Evolutionary conservation across 37 sponge, comb jelly and placozoan genomes (phyloP).

Genomic region (Cladorhizidae sp.): DNA sequence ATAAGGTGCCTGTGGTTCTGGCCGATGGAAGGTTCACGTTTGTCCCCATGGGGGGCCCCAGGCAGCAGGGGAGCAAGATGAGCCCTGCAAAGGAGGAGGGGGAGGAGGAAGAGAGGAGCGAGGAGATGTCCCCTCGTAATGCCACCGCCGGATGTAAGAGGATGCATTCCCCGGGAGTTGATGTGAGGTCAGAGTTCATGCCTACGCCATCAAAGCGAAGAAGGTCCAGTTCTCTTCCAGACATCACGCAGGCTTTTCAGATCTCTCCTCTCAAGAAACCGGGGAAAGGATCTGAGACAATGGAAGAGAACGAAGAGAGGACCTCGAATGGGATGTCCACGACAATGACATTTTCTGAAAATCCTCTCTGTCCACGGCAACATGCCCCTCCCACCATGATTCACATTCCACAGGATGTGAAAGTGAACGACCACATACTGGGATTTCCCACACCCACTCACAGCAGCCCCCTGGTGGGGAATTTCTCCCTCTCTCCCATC

Average conservation of each 20-base stretch:
- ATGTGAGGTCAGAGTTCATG: background rate
- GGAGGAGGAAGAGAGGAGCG: background rate
- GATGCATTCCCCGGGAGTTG: slow-evolving; percentile 10
- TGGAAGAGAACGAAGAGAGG: background rate
- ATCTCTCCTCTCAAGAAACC: background rate
- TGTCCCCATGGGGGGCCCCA: background rate
- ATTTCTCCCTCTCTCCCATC: slow-evolving; percentile 18
- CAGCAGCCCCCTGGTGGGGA: slow-evolving; percentile 14
- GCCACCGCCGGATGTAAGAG: slow-evolving; percentile 5
- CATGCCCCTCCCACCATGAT: slow-evolving; percentile 44
- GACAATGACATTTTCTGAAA: background rate
- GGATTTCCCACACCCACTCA: slow-evolving; percentile 48
- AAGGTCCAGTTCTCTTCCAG: slow-evolving; percentile 63
- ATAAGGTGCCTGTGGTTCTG: slow-evolving; percentile 9
- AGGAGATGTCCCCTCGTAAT: background rate
- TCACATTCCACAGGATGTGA: slow-evolving; percentile 44
- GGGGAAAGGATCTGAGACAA: background rate
- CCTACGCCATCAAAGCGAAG: slow-evolving; percentile 22
- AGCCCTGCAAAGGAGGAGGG: background rate
- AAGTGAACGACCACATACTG: slow-evolving; percentile 52
- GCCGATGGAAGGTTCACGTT: slow-evolving; percentile 11
- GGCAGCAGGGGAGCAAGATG: background rate
- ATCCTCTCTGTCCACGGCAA: background rate
- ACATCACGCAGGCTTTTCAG: slow-evolving; percentile 30
- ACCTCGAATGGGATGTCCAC: background rate